These are phyloP conservation scores for Iselma pallidipennis DNA, from an alignment of 2,888 invertebrate genomes.

Conservation along the genomic window DNA sequence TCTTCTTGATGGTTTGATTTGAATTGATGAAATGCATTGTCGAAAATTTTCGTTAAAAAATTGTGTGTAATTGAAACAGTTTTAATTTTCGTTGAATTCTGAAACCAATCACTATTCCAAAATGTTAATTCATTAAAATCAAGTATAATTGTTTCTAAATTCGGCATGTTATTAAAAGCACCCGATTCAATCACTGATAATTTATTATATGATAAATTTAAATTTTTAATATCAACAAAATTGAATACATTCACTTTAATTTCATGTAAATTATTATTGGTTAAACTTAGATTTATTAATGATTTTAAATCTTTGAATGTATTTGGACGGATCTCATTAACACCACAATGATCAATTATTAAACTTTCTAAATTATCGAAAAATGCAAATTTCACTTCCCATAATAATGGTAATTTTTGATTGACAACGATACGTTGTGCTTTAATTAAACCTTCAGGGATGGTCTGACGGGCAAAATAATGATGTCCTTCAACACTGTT, in stretches of 20 bases:
- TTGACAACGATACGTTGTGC: slow-evolving; percentile 38
- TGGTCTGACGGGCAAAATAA: slow-evolving; percentile 31
- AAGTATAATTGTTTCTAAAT: slow-evolving; percentile 34
- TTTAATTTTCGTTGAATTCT: slow-evolving; percentile 37
- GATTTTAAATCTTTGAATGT: slow-evolving; percentile 34
- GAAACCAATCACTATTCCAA: slow-evolving; percentile 37
- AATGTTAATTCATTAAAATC: slow-evolving; percentile 42
- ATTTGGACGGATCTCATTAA: slow-evolving; percentile 38
- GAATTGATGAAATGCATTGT: slow-evolving; percentile 35
- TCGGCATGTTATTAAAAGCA: slow-evolving; percentile 43
- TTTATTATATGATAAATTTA: slow-evolving; percentile 42
- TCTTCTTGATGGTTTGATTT: slow-evolving; percentile 22
- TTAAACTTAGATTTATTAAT: slow-evolving; percentile 36
- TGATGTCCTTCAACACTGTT: slow-evolving; percentile 30
- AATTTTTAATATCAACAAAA: slow-evolving; percentile 31
- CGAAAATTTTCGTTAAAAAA: slow-evolving; percentile 39
- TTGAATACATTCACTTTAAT: slow-evolving; percentile 41
- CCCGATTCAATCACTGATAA: slow-evolving; percentile 35
- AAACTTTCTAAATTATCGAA: slow-evolving; percentile 36
- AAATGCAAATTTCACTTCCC: slow-evolving; percentile 36
- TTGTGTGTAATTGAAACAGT: slow-evolving; percentile 40
- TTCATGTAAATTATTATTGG: slow-evolving; percentile 37
- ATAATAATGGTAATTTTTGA: slow-evolving; percentile 36
- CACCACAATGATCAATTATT: slow-evolving; percentile 37
- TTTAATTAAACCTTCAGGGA: slow-evolving; percentile 33